phyloP scores from a whole-genome alignment of 1,140 invertebrate genomes.

The Colletes gigas region DNA sequence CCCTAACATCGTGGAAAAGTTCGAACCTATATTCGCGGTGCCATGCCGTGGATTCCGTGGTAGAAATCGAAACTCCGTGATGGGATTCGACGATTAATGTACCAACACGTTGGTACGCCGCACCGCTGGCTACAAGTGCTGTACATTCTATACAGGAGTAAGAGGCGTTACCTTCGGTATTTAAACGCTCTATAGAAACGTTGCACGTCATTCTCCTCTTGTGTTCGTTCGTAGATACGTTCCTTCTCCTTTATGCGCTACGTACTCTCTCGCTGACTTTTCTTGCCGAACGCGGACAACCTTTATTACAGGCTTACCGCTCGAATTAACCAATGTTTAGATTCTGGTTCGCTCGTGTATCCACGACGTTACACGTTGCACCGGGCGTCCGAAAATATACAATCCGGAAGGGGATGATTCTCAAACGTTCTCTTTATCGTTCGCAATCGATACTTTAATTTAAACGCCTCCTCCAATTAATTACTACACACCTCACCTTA shows the following conservation, averaged over 20 bases:
- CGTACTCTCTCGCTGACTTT: conserved; percentile 14
- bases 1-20: conserved; percentile 30
- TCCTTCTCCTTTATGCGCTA: conserved; percentile 8
- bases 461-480: no score
- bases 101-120: conserved; percentile 31
- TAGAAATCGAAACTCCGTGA: conserved; percentile 55
- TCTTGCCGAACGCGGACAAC: not conserved
- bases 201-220: conserved; percentile 36
- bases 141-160: conserved; percentile 49
- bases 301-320: not conserved
- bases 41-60: conserved; percentile 37
- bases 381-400: no score
- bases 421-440: no score
- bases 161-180: conserved; percentile 63
- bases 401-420: no score
- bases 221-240: conserved; percentile 18
- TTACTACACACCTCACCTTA: no score
- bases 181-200: conserved; percentile 52
- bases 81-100: conserved; percentile 51
- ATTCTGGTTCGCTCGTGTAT: conserved; percentile 6
- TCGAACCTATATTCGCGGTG: conserved; percentile 24
- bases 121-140: conserved; percentile 14
- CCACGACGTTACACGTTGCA: not conserved
- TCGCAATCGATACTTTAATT: no score
- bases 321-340: conserved; percentile 27